phyloP scores from a whole-genome alignment of 2,888 invertebrate genomes.

The Sthenelais limicola region DNA sequence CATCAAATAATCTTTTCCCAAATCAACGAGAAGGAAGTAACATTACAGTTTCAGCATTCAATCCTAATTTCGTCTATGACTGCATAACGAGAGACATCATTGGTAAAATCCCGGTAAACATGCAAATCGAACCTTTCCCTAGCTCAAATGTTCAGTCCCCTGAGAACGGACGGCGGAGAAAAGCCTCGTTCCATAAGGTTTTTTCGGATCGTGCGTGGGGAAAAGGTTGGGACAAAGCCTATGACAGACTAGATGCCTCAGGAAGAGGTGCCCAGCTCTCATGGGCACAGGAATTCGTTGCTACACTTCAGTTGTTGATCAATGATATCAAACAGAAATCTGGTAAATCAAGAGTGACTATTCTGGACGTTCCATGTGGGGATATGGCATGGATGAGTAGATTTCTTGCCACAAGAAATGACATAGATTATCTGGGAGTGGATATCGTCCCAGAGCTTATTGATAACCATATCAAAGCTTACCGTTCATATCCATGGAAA shows the following conservation, averaged over 20 bases:
- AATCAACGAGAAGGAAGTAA: constrained; percentile 8
- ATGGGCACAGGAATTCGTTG: constrained; percentile 52
- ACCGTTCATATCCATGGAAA: constrained; percentile 40
- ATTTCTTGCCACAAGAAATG: constrained; percentile 51
- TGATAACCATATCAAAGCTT: constrained; percentile 47
- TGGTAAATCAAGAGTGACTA: constrained; percentile 32
- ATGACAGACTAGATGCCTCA: constrained; percentile 46
- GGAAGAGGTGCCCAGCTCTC: constrained; percentile 49
- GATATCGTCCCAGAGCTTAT: constrained; percentile 54
- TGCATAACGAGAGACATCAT: constrained; percentile 47
- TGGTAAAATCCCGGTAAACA: constrained; percentile 35
- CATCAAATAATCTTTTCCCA: no score
- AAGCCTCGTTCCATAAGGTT: constrained; percentile 47
- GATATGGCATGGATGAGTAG: constrained; percentile 55
- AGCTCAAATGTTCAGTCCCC: neutral
- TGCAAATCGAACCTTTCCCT: constrained; percentile 2
- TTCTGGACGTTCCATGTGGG: constrained; percentile 54
- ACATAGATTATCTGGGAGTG: constrained; percentile 53
- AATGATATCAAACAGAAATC: constrained; percentile 42
- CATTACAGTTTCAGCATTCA: neutral
- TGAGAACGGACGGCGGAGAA: constrained; percentile 26
- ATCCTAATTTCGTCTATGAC: constrained; percentile 18
- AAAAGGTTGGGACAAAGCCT: constrained; percentile 45
- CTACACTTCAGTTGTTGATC: constrained; percentile 47
- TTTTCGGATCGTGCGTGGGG: constrained; percentile 49